phyloP scores from a whole-genome alignment of 92 coral and sea anemone species.

The Epizoanthus scotinus region DNA sequence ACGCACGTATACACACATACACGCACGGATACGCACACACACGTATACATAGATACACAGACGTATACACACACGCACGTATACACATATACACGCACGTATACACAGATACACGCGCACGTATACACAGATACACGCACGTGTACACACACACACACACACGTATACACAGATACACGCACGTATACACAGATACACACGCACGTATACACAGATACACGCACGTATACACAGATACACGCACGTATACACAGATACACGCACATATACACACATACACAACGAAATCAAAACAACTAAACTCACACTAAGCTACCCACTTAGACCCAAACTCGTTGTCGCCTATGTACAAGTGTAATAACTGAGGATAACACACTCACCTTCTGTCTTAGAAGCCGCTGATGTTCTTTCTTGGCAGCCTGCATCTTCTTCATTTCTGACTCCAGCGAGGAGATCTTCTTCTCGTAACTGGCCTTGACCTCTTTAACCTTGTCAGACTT shows the following conservation, averaged over 20 bases:
- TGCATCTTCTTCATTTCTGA: conserved; percentile 92
- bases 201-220: background rate
- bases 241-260: background rate
- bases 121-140: background rate
- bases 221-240: background rate
- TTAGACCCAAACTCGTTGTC: background rate
- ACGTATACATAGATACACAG: background rate
- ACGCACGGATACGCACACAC: too few relatives aligned
- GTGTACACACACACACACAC: background rate
- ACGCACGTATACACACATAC: too few relatives aligned
- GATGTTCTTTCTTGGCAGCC: conserved; percentile 91
- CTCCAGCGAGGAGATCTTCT: conserved; percentile 76
- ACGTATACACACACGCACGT: background rate
- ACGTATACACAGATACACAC: background rate
- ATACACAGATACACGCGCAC: background rate
- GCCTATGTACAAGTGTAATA: background rate
- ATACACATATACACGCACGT: background rate
- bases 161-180: background rate
- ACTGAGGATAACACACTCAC: conserved; percentile 24
- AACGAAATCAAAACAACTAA: background rate
- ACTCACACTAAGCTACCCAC: background rate
- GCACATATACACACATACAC: background rate
- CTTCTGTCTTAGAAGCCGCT: conserved; percentile 82
- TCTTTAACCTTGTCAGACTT: conserved; percentile 78
- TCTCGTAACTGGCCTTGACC: conserved; percentile 81